A percentile compares a stretch with the other conserved stretches of the same genome.
phyloP scores from a whole-genome alignment of 2,888 invertebrate species.

The Plagodis pulveraria region DNA sequence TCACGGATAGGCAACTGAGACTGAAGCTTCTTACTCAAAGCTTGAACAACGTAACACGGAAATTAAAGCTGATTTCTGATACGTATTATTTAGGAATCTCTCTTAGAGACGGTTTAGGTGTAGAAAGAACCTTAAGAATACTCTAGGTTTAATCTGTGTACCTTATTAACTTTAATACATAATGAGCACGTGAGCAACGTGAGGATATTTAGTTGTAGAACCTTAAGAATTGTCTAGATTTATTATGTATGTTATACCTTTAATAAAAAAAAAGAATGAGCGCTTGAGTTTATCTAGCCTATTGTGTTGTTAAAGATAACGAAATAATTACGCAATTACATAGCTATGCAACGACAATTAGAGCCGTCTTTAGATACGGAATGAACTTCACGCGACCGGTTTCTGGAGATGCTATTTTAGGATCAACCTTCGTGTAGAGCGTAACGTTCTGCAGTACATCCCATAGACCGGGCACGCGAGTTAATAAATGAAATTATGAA shows the following conservation, averaged over 20 bases:
- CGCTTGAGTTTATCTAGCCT: conserved; percentile 23
- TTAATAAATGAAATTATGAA: conserved; percentile 35
- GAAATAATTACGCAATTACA: conserved; percentile 39
- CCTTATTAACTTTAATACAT: neutral
- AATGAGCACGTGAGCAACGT: neutral
- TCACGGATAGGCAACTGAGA: conserved; percentile 50
- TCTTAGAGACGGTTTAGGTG: conserved; percentile 13
- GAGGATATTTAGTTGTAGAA: neutral
- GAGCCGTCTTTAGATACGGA: conserved; percentile 33
- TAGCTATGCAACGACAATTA: conserved; percentile 37
- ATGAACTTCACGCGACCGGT: conserved; percentile 34
- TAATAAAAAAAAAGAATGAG: conserved; percentile 17
- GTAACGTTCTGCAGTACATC: neutral
- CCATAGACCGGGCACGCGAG: conserved; percentile 18
- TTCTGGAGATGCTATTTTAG: conserved; percentile 35
- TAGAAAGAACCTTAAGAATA: too few relatives aligned
- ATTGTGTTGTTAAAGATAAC: conserved; percentile 39
- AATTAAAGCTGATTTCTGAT: conserved; percentile 28
- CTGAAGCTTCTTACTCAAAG: conserved; percentile 30
- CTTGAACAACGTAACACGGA: conserved; percentile 47
- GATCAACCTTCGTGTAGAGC: conserved; percentile 26
- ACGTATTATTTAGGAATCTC: conserved; percentile 3
- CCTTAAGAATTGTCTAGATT: neutral
- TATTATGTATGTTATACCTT: neutral
- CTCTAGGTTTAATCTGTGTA: neutral